These are phyloP conservation scores for Lycia hirtaria DNA, from an alignment of 2,888 invertebrate genomes.

Conservation along the genomic window DNA sequence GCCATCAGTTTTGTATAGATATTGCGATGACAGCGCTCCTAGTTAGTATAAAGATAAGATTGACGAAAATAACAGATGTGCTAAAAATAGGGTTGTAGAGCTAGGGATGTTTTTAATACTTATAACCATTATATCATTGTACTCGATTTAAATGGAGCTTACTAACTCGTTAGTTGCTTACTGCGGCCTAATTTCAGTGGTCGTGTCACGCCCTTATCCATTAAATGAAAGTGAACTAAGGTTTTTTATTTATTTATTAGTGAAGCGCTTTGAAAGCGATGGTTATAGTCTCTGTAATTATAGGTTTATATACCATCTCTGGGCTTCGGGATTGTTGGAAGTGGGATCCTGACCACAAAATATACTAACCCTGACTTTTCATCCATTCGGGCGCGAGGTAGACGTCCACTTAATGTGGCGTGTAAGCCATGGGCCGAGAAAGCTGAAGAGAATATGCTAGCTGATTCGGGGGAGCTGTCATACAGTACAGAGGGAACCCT, in stretches of 20 bases:
- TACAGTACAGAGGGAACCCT: no score
- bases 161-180: constrained; percentile 48
- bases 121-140: constrained; percentile 59
- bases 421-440: no score
- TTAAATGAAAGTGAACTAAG: constrained; percentile 5
- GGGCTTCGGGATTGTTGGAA: not conserved
- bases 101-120: constrained; percentile 59
- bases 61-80: constrained; percentile 56
- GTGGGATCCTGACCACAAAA: no score
- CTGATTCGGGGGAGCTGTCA: no score
- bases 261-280: not conserved
- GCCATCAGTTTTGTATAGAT: not conserved
- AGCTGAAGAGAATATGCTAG: no score
- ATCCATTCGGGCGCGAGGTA: no score
- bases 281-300: not conserved
- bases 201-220: constrained; percentile 38
- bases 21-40: not conserved
- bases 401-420: no score
- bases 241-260: not conserved
- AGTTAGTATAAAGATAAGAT: not conserved
- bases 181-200: constrained; percentile 20
- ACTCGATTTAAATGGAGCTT: constrained; percentile 62
- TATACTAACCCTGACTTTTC: no score
- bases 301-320: not conserved
- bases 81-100: constrained; percentile 35